Evolutionary conservation across 2,113 vertebrate species (phyloP).

Genomic region (Fukomys damarensis): DNA sequence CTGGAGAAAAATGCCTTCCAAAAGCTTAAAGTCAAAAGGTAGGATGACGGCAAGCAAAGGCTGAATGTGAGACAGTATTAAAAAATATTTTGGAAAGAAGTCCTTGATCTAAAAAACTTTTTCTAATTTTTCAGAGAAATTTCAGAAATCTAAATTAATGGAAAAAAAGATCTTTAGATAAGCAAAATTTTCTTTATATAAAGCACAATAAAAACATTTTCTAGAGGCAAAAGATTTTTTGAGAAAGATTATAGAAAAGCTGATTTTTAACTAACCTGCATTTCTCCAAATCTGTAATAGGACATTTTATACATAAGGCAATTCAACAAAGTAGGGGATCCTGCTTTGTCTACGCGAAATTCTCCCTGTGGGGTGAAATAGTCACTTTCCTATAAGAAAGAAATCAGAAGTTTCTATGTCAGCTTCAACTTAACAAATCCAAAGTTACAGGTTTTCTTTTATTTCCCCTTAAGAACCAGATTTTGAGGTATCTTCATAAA

Average conservation of each 20-base stretch:
- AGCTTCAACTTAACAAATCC: background rate
- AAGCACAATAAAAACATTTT: constrained; percentile 24
- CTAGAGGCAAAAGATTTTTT: background rate
- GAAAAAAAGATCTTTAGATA: background rate
- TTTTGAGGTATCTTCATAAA: constrained; percentile 26
- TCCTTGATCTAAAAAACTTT: background rate
- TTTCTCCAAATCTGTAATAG: constrained; percentile 99
- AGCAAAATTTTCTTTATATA: background rate
- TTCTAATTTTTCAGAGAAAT: constrained; percentile 15
- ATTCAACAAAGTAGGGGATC: constrained; percentile 97
- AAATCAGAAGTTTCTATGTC: constrained; percentile 58
- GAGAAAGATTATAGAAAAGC: constrained; percentile 43
- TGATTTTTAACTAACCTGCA: constrained; percentile 93
- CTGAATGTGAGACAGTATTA: background rate
- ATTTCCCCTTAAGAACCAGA: background rate
- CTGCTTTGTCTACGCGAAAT: constrained; percentile 98
- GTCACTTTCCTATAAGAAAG: constrained; percentile 94
- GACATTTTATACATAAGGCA: constrained; percentile 99
- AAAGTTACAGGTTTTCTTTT: background rate
- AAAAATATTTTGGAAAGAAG: constrained; percentile 49
- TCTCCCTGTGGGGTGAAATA: constrained; percentile 99
- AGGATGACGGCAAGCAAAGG: background rate
- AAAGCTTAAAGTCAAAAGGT: background rate
- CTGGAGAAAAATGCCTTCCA: background rate
- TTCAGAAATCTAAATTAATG: constrained; percentile 49